phyloP scores from a whole-genome alignment of 2,888 invertebrate genomes.

The Machimus atricapillus region DNA sequence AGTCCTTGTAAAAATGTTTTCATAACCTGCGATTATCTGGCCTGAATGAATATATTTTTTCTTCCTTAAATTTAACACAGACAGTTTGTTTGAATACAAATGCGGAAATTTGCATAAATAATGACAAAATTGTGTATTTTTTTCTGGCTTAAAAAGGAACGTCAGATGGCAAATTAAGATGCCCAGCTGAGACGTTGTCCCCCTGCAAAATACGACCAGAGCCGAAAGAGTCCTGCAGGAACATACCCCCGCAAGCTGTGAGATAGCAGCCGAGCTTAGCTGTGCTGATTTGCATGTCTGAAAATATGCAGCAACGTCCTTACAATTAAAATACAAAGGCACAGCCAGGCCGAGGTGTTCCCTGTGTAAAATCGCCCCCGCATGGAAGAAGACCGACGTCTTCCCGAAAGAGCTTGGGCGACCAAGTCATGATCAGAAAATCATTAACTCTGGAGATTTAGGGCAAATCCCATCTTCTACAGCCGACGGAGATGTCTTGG shows the following conservation, averaged over 20 bases:
- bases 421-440: slow-evolving; percentile 45
- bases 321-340: slow-evolving; percentile 45
- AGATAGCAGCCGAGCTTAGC: background rate
- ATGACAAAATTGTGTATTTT: slow-evolving; percentile 34
- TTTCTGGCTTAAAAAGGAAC: slow-evolving; percentile 36
- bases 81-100: slow-evolving; percentile 43
- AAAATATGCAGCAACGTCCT: slow-evolving; percentile 43
- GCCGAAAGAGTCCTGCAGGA: background rate
- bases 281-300: slow-evolving; percentile 41
- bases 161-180: slow-evolving; percentile 46
- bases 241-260: slow-evolving; percentile 6
- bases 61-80: slow-evolving; percentile 13
- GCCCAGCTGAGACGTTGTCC: background rate
- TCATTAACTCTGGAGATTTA: slow-evolving; percentile 46
- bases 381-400: background rate
- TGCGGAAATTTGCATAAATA: slow-evolving; percentile 43
- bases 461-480: slow-evolving; percentile 38
- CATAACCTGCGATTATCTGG: background rate
- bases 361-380: background rate
- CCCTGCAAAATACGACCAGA: background rate
- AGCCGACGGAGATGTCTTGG: slow-evolving; percentile 13
- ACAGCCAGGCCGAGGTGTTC: slow-evolving; percentile 36
- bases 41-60: background rate
- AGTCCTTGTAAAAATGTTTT: background rate
- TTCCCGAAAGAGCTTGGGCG: background rate